Evolutionary conservation across 1,140 invertebrate species (phyloP), one percentile per base, ranked within the genome.

Genomic region (Pinna nobilis): DNA sequence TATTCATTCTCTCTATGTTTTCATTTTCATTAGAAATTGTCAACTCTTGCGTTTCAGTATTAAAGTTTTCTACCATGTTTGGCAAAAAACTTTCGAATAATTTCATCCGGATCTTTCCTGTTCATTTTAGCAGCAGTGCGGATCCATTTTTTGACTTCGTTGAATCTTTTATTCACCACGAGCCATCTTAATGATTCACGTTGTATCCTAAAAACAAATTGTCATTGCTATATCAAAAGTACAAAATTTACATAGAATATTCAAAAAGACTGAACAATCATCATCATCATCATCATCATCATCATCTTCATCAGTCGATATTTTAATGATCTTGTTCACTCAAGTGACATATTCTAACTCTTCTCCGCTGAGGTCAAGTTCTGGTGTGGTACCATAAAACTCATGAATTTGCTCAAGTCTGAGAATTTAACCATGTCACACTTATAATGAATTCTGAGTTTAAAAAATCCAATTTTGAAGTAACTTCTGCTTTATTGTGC

Each of bases 141-240:
- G 25, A 53, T 53, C 50, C 50, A 53, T 20, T 28, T 30, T 28
- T 53, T 53, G 25, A 53, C 3, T 15, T 53, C 50, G 4, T 53
- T 30, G 3, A 4, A 13, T 53, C 32, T 53, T 11, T 30, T 30
- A 25, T 53, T 53, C 20, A 30, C 50, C 50, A 53, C 20, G 23
- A 53, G 32, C 50, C 50, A 53, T 30, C 50, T 23, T 25, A 53
- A 53, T 11, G 50, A 53, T 53, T 53, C 50, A 13, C 32, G 50
- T 6, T 53, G 50, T 53, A 53, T 20, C 50, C 50, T 53, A 13
- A 9, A 28, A 28, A 30, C 32, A 47, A 47, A 47, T 20, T 18
- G 41, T 47, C 20, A 47, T 20, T 47, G 20, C 20, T 2, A 2
- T 2, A 1, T 1, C 2, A 18, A 2, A 18, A 1, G 15, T 47